Base-by-base conservation (phyloP, 2,888 invertebrate genomes). In the Aporophyla lueneburgensis region DNA sequence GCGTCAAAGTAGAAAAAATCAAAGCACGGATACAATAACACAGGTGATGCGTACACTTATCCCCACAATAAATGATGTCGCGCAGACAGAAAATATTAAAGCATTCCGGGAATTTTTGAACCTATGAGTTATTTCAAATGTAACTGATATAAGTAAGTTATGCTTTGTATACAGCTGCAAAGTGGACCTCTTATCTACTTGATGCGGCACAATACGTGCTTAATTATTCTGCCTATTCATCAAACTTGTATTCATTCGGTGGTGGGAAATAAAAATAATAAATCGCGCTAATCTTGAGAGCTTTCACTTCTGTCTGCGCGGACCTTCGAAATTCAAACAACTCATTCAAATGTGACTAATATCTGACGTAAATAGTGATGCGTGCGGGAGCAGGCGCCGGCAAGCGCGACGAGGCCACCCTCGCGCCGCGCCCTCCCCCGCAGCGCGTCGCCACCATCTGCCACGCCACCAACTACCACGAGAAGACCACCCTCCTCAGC, bases 401-500 rank as follows among this genome's bases (percentile, higher is more conserved):
- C 75, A 94, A 93, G 88, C 95, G 90, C 70, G 96, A 94, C 87
- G 97, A 94, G 92, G 94, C 95, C 65, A 94, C 95, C 74, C 95
- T 94, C 85, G 97, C 97, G 82, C 97, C 97, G 74, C 96, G 97
- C 75, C 97, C 97, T 63, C 97, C 97, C 70, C 97, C 98, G 53
- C 98, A 98, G 90, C 97, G 98, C 62, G 98, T 98, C 74, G 97
- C 98, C 54, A 98, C 98, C 89, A 98, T 98, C 93, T 97, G 98
- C 87, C 98, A 98, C 90, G 93, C 94, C 69, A 92, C 95, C 86
- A 98, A 98, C 95, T 99, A 99, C 97, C 99, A 98, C 95, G 99
- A 99, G 97, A 99, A 99, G 97, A 99, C 99, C 58, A 99, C 99
- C 97, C 97, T 99, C 85, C 97, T 99, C 87, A 99, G 99, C 96